Evolutionary conservation across 1,140 invertebrate genomes (phyloP).

Genomic region (Ladona fulva): DNA sequence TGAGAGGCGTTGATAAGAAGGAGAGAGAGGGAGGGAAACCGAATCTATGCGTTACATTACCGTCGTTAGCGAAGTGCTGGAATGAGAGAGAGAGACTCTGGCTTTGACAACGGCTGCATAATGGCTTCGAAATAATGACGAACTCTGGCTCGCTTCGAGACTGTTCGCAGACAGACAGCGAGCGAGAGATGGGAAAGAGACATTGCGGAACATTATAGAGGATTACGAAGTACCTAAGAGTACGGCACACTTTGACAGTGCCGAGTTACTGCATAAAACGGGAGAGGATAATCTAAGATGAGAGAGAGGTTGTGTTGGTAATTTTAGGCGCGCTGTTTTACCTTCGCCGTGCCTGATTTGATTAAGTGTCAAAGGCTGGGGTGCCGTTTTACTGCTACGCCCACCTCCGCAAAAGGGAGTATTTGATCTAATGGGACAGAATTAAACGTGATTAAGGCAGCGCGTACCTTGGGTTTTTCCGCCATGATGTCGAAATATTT

Average conservation of each 20-base stretch:
- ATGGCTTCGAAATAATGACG: not conserved
- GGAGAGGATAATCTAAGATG: not conserved
- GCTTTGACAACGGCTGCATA: slow-evolving; percentile 3
- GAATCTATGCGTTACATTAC: slow-evolving; percentile 1
- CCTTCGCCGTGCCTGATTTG: too few species aligned
- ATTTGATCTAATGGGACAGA: too few species aligned
- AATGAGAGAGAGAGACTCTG: not conserved
- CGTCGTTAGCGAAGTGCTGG: slow-evolving; percentile 6
- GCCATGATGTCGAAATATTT: too few species aligned
- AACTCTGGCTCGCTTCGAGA: not conserved
- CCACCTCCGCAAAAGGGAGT: too few species aligned
- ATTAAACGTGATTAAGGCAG: too few species aligned
- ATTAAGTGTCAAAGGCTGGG: too few species aligned
- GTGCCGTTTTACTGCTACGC: too few species aligned
- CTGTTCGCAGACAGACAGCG: not conserved
- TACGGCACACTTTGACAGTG: not conserved
- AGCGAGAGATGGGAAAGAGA: not conserved
- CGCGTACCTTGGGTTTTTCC: too few species aligned
- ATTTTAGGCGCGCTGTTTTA: too few species aligned
- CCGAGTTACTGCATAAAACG: not conserved
- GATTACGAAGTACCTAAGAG: not conserved
- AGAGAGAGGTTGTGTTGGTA: too few species aligned
- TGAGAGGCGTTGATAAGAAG: not conserved
- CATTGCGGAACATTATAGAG: not conserved
- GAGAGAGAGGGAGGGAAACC: not conserved